These are phyloP conservation scores for Psittacula echo DNA, from an alignment of 2,797 vertebrate species.

Conservation along the genomic window DNA sequence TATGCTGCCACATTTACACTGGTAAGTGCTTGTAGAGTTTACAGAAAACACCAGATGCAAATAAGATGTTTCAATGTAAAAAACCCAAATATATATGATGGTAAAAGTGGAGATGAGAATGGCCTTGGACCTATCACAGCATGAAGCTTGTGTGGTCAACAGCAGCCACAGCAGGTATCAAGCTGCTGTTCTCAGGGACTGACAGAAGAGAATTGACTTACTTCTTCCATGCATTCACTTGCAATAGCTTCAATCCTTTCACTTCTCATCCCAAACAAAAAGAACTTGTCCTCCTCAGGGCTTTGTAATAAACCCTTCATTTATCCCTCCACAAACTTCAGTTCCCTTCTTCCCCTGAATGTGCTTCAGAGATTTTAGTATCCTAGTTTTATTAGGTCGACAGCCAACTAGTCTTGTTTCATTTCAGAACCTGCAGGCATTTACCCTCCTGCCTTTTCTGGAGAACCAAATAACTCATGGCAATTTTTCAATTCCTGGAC, in stretches of 20 bases:
- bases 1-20: not conserved
- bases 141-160: not conserved
- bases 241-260: not conserved
- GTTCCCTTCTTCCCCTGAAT: not conserved
- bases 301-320: not conserved
- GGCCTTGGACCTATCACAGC: not conserved
- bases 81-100: not conserved
- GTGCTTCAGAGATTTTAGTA: not conserved
- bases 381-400: not conserved
- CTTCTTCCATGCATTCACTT: not conserved
- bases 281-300: not conserved
- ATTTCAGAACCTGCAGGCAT: not conserved
- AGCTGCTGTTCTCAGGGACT: not conserved
- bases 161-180: not conserved
- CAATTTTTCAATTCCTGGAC: not conserved
- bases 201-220: not conserved
- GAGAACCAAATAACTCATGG: not conserved
- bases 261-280: not conserved
- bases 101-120: not conserved
- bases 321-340: not conserved
- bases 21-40: not conserved
- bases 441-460: not conserved
- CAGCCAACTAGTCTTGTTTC: not conserved
- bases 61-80: not conserved
- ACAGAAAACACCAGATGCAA: not conserved